Evolutionary conservation across 2,888 invertebrate genomes (phyloP).

Genomic region (Drosophila sordidula): DNA sequence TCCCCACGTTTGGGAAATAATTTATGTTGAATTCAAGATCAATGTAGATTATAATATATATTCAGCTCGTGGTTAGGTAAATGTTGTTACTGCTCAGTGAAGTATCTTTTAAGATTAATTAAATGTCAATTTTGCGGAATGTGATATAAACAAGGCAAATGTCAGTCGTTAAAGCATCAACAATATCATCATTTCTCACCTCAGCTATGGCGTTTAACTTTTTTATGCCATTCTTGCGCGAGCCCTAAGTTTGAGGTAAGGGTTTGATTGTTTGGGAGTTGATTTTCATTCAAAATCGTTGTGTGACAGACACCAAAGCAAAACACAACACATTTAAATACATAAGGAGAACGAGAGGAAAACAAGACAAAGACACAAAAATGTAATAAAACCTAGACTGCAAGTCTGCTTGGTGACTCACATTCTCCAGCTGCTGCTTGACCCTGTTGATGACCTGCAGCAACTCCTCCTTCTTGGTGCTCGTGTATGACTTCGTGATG

Average conservation of each 20-base stretch:
- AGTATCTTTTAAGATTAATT: constrained; percentile 14
- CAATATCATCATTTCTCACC: constrained; percentile 82
- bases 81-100: constrained; percentile 12
- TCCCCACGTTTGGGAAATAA: no score
- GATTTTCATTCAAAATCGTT: constrained; percentile 20
- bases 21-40: no score
- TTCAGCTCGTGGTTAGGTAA: neutral
- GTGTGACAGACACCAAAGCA: constrained; percentile 64
- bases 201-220: constrained; percentile 83
- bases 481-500: constrained; percentile 85
- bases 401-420: constrained; percentile 85
- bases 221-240: constrained; percentile 83
- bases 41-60: no score
- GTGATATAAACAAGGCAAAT: constrained; percentile 19
- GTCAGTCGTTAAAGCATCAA: constrained; percentile 37
- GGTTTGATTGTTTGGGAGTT: constrained; percentile 38
- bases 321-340: constrained; percentile 63
- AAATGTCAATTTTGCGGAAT: constrained; percentile 21
- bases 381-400: constrained; percentile 7
- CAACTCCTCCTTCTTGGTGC: constrained; percentile 89
- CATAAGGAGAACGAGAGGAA: constrained; percentile 21
- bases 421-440: constrained; percentile 93
- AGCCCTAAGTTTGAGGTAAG: constrained; percentile 75
- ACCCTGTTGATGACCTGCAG: constrained; percentile 93
- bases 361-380: constrained; percentile 16